These are phyloP conservation scores for Notothenia coriiceps DNA, from an alignment of 2,113 vertebrate genomes.

Conservation along the genomic window DNA sequence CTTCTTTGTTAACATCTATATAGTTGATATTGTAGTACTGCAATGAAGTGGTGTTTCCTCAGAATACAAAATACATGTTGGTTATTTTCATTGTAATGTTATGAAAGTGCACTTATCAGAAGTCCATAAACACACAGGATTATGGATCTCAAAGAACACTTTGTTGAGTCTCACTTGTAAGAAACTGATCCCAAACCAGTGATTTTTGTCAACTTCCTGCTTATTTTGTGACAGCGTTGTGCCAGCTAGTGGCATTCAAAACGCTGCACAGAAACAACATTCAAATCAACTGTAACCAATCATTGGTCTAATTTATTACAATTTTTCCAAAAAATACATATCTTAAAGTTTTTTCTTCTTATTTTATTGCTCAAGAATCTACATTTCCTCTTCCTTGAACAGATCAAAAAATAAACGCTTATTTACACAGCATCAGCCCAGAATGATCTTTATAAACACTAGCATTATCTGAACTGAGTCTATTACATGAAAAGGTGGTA, in stretches of 20 bases:
- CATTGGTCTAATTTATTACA: neutral
- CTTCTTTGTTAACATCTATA: neutral
- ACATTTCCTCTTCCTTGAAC: neutral
- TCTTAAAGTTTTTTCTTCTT: neutral
- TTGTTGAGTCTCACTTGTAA: neutral
- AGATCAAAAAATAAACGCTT: neutral
- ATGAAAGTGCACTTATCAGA: neutral
- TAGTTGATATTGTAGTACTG: constrained; percentile 5
- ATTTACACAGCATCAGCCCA: neutral
- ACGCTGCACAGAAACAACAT: too few relatives aligned
- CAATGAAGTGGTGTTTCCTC: neutral
- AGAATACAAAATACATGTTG: neutral
- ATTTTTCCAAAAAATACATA: neutral
- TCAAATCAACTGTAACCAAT: neutral
- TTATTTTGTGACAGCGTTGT: too few relatives aligned
- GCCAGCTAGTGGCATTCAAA: too few relatives aligned
- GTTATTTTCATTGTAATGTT: neutral
- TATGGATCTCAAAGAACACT: too few relatives aligned
- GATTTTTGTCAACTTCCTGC: too few relatives aligned
- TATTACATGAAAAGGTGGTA: neutral
- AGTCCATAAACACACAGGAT: too few relatives aligned
- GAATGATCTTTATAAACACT: neutral
- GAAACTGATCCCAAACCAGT: too few relatives aligned
- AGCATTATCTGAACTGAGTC: neutral
- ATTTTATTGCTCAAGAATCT: constrained; percentile 28